Base-by-base conservation (phyloP, 2,797 vertebrate species). In the Meriones psammophilus region DNA sequence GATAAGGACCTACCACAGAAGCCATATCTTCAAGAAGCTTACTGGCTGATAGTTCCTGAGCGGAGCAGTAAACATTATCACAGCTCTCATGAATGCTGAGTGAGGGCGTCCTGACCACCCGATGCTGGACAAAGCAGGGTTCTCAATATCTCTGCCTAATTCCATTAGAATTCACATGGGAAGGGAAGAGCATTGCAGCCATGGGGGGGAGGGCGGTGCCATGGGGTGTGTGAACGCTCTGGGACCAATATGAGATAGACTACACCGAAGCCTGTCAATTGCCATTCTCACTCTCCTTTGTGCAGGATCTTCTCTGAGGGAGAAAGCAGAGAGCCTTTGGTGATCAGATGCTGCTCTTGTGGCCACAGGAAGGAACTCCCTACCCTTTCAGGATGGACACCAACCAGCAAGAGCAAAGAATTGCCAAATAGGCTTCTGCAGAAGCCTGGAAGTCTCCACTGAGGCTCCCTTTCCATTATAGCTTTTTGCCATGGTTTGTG, bases 341-440 rank as follows among this genome's bases (percentile, higher is more conserved):
- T 76, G 30, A 33, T 36, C 74, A 94, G 91, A 81, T 76, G 93
- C 62, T 89, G 77, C 66, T 73, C 6, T 74, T 89, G 15, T 20
- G 83, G 26, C 56, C 91, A 76, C 71, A 64, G 68, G 62, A 68
- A 78, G 80, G 85, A 78, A 60, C 39, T 78, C 28, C 18, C 58
- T 68, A 28, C n/a, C 46, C 42, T 5, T 17, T 68, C 66, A 54
- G 15, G 33, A 15, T 20, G 73, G 74, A 46, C 42, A 18, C 33
- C 12, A 9, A 74, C 0, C 79, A 87, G 13, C 18, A 93, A 66
- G 54, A 68, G 17, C 60, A 85, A 81, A 22, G n/a, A 66, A n/a
- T 26, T 28, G 50, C 8, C 17, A 56, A 50, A 20, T 30, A 50
- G 39, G 42, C 39, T 66, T 64, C 64, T 83, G 28, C 42, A 64